These are phyloP conservation scores for Watsonalla binaria DNA, from an alignment of 2,888 invertebrate genomes.

Conservation along the genomic window DNA sequence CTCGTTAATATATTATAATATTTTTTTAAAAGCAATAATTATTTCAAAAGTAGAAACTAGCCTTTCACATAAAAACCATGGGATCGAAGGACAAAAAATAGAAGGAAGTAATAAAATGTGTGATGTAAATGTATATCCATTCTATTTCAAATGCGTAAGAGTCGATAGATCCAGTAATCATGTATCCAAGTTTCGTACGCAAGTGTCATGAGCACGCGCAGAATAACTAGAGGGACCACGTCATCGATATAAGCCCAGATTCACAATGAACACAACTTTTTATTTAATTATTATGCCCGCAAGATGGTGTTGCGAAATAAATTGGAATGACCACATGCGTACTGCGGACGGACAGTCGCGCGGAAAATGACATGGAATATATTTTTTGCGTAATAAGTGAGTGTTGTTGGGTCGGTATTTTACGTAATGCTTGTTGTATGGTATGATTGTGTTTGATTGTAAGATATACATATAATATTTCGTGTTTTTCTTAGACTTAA, in stretches of 20 bases:
- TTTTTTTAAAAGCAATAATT: no score
- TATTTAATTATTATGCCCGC: slow-evolving; percentile 7
- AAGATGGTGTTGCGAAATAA: slow-evolving; percentile 6
- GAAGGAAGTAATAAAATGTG: no score
- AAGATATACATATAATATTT: background rate
- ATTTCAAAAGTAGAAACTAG: no score
- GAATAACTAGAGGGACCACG: background rate
- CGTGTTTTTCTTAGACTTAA: no score
- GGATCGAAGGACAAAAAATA: no score
- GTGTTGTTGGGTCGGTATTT: background rate
- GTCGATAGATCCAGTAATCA: no score
- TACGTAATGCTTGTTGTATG: background rate
- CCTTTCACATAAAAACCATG: no score
- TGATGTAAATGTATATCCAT: no score
- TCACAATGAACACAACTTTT: background rate
- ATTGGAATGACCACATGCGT: background rate
- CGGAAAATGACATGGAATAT: background rate
- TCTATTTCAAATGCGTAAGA: no score
- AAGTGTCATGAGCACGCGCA: background rate
- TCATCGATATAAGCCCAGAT: background rate
- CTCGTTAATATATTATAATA: no score
- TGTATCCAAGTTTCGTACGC: background rate
- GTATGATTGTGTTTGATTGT: background rate
- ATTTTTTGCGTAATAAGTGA: background rate
- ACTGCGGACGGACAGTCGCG: background rate